Conservation (phyloP, 1,140 invertebrate genomes). For the Drosophila leontia region DNA sequence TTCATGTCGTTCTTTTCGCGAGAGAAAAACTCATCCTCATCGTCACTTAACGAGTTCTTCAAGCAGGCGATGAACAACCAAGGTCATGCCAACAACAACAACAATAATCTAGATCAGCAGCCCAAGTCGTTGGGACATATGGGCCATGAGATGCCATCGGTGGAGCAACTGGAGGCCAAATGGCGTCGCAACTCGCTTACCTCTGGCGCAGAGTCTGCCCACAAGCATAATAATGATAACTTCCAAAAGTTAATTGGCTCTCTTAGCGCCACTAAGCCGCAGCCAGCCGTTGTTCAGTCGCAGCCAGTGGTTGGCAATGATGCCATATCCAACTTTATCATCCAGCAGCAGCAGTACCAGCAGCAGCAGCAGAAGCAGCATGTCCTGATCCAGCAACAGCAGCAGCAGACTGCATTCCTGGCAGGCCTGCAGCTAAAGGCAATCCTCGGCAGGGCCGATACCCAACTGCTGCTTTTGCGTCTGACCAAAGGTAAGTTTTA, state of each 20-base stretch:
- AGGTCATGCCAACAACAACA: slow-evolving; percentile 31
- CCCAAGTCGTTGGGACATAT: slow-evolving; percentile 55
- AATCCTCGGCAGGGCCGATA: slow-evolving; percentile 74
- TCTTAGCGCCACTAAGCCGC: slow-evolving; percentile 51
- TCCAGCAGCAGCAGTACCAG: slow-evolving; percentile 77
- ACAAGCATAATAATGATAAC: slow-evolving; percentile 61
- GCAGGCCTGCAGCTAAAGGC: slow-evolving; percentile 79
- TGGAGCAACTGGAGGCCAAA: slow-evolving; percentile 80
- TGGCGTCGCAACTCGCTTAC: slow-evolving; percentile 77
- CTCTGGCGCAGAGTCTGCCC: slow-evolving; percentile 10
- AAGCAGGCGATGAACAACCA: slow-evolving; percentile 67
- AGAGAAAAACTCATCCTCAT: slow-evolving; percentile 68
- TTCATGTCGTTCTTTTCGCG: slow-evolving; percentile 76
- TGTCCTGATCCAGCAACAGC: slow-evolving; percentile 73
- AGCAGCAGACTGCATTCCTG: slow-evolving; percentile 78
- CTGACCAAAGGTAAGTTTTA: slow-evolving; percentile 73
- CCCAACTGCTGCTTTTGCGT: slow-evolving; percentile 71
- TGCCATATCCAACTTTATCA: slow-evolving; percentile 76
- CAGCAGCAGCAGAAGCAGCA: slow-evolving; percentile 78
- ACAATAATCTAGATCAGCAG: slow-evolving; percentile 50
- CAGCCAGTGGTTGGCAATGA: slow-evolving; percentile 46
- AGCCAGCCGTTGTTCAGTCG: slow-evolving; percentile 20
- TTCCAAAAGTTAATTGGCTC: slow-evolving; percentile 79
- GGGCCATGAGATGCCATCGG: slow-evolving; percentile 66
- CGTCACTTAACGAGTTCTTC: slow-evolving; percentile 80